A percentile compares a stretch with the other conserved stretches of the same genome.
Evolutionary conservation across 2,113 vertebrate genomes (phyloP).

Genomic region (Phylloscopus trochiloides): DNA sequence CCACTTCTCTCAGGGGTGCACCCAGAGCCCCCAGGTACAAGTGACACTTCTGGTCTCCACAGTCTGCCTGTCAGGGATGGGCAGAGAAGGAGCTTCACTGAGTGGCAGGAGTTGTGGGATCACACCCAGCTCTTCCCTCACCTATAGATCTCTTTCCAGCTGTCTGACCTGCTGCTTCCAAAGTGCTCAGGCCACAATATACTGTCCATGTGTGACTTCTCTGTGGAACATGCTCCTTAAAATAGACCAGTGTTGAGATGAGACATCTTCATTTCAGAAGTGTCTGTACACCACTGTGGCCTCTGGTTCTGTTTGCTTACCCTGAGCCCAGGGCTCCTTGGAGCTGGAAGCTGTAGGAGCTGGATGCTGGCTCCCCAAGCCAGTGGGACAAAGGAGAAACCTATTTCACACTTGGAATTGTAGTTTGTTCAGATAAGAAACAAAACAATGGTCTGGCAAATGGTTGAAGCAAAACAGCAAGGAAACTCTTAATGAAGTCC

Average conservation of each 20-base stretch:
- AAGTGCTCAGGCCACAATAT: not conserved
- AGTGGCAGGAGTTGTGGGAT: not conserved
- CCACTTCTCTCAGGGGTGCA: not conserved
- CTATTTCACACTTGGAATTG: not conserved
- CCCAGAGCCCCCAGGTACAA: not conserved
- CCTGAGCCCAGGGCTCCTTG: not conserved
- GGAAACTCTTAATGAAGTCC: not conserved
- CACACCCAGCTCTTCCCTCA: not conserved
- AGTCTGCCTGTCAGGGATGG: not conserved
- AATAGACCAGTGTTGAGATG: not conserved
- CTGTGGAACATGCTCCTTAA: not conserved
- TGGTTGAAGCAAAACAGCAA: not conserved
- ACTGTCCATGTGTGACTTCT: not conserved
- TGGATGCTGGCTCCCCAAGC: not conserved
- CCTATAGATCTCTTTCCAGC: not conserved
- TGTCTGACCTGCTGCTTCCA: not conserved
- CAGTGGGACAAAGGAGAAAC: not conserved
- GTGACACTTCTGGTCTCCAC: not conserved
- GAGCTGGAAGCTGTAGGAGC: not conserved
- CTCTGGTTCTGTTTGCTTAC: not conserved
- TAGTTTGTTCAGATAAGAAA: not conserved
- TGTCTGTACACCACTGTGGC: not conserved
- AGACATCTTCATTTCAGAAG: not conserved
- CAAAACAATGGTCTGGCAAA: not conserved
- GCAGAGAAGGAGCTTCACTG: not conserved